A percentile compares a stretch with the other conserved stretches of the same genome.
Conservation (phyloP, 1,140 invertebrate species). For the Trichonephila inaurata region DNA sequence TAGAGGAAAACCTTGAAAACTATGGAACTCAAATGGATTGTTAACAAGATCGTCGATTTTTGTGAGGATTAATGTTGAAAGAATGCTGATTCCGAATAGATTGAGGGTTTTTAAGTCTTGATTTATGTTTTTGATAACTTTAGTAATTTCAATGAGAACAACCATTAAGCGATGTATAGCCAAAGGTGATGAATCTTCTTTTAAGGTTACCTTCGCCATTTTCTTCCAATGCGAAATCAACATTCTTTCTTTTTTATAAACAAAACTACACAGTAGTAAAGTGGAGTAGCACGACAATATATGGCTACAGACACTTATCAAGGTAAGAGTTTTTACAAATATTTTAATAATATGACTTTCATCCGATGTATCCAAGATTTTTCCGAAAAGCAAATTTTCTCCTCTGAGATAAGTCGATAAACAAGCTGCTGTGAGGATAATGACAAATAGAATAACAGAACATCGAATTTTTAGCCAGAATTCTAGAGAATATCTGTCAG, state of each 20-base stretch:
- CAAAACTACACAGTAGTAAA: neutral
- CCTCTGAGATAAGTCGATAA: neutral
- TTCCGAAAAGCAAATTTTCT: neutral
- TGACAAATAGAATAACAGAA: neutral
- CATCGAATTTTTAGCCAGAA: neutral
- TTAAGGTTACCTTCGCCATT: neutral
- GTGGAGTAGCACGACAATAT: neutral
- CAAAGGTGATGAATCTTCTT: neutral
- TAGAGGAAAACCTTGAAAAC: neutral
- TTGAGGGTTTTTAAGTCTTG: neutral
- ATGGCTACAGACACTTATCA: neutral
- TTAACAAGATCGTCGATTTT: neutral
- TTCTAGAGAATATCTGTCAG: neutral
- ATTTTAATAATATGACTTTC: neutral
- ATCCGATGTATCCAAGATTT: neutral
- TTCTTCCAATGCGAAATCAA: neutral
- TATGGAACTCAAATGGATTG: neutral
- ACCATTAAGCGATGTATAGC: neutral
- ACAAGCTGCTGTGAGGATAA: neutral
- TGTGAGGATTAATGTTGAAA: neutral
- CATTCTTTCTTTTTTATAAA: constrained; percentile 1
- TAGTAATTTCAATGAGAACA: neutral
- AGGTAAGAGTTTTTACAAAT: neutral
- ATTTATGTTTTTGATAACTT: neutral
- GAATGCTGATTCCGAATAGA: neutral